Percentiles rank a stretch among this genome's conserved stretches.
These are phyloP conservation scores for Mesoligia furuncula DNA, from an alignment of 2,888 invertebrate genomes.

Conservation along the genomic window DNA sequence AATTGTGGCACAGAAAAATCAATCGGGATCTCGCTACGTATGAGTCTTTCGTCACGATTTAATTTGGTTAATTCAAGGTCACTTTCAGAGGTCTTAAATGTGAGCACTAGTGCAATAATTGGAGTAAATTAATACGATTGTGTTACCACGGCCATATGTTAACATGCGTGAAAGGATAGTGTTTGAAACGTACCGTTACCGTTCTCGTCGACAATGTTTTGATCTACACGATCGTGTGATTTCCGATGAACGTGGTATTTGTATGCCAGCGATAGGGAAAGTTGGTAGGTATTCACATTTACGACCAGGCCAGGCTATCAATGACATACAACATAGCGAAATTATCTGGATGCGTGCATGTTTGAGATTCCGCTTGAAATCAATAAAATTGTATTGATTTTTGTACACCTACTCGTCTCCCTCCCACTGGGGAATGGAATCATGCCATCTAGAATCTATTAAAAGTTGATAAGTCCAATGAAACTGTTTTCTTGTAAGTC, in stretches of 20 bases:
- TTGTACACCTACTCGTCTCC: conserved; percentile 55
- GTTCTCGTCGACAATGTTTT: conserved; percentile 69
- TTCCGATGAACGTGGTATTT: conserved; percentile 68
- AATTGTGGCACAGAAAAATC: conserved; percentile 79
- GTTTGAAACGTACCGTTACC: conserved; percentile 82
- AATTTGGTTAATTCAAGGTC: conserved; percentile 82
- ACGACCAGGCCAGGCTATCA: conserved; percentile 33
- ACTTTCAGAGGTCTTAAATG: conserved; percentile 74
- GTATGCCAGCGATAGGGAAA: conserved; percentile 70
- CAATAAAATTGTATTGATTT: conserved; percentile 62
- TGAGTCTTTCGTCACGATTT: conserved; percentile 79
- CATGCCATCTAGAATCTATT: conserved; percentile 14
- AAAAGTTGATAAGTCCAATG: not conserved
- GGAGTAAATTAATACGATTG: conserved; percentile 78
- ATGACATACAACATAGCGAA: conserved; percentile 37
- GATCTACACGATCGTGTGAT: conserved; percentile 67
- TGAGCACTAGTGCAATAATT: conserved; percentile 73
- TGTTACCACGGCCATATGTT: conserved; percentile 85
- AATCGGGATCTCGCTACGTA: conserved; percentile 78
- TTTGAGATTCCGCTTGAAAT: conserved; percentile 42
- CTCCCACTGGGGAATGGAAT: conserved; percentile 40
- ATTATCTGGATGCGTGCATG: conserved; percentile 33
- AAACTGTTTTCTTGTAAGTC: not conserved
- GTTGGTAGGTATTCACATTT: conserved; percentile 58
- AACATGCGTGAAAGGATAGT: conserved; percentile 83